These are phyloP conservation scores for Lindbergichthys nudifrons DNA, from an alignment of 2,797 vertebrate genomes.

Conservation along the genomic window DNA sequence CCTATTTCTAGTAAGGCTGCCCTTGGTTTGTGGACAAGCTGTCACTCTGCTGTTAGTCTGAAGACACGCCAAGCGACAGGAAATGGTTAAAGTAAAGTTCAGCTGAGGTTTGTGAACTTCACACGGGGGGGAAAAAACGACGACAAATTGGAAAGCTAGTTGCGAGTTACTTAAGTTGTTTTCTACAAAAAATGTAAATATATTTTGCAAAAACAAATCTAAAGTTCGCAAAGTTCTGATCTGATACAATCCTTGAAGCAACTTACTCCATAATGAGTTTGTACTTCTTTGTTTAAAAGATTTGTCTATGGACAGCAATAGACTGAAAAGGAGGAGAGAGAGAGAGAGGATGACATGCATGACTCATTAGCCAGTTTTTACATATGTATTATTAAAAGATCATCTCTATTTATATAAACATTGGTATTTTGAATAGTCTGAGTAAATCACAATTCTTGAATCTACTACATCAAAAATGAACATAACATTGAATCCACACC, in stretches of 20 bases:
- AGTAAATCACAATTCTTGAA: background rate
- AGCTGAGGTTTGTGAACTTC: slow-evolving; percentile 46
- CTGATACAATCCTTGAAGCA: background rate
- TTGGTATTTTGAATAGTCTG: background rate
- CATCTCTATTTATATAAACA: background rate
- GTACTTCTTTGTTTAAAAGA: no score
- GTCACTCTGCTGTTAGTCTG: slow-evolving; percentile 72
- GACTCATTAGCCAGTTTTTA: background rate
- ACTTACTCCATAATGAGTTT: no score
- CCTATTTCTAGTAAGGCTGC: slow-evolving; percentile 70
- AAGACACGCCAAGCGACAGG: slow-evolving; percentile 67
- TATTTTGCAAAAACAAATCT: background rate
- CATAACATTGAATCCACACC: background rate
- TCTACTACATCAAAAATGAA: background rate
- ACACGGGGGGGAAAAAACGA: slow-evolving; percentile 16
- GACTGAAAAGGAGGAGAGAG: no score
- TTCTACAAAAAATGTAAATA: background rate
- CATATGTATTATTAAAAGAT: background rate
- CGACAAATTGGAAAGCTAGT: slow-evolving; percentile 13
- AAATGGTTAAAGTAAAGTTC: slow-evolving; percentile 57
- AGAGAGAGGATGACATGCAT: no score
- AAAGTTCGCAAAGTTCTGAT: background rate
- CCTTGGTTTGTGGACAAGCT: slow-evolving; percentile 79
- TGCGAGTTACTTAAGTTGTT: slow-evolving; percentile 5
- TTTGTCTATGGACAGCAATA: no score